Conservation (phyloP, 1,140 invertebrate species). For the Cataglyphis hispanica region DNA sequence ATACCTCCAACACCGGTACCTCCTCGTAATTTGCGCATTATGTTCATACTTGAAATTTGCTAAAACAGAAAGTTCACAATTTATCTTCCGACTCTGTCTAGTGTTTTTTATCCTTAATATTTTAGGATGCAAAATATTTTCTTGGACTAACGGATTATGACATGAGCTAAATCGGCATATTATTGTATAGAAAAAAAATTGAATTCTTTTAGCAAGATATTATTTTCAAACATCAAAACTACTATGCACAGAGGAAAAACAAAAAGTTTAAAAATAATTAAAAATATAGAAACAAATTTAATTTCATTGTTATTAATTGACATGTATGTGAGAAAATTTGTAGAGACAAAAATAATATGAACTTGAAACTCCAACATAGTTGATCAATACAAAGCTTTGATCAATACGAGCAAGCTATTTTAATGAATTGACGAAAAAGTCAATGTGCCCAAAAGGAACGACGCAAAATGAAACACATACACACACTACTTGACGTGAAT, state of each 20-base stretch:
- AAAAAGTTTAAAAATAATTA: no score
- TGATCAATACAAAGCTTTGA: constrained; percentile 17
- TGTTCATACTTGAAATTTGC: constrained; percentile 90
- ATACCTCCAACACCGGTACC: constrained; percentile 84
- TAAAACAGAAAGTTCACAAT: constrained; percentile 48
- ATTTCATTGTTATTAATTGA: no score
- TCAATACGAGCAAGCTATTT: constrained; percentile 54
- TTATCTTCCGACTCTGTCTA: not conserved
- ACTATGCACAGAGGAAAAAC: no score
- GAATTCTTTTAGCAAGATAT: no score
- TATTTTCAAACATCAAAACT: no score
- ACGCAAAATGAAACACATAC: constrained; percentile 41
- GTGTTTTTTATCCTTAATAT: no score
- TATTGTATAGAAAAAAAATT: no score
- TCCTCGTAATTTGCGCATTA: constrained; percentile 94
- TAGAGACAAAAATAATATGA: not conserved
- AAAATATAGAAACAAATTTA: no score
- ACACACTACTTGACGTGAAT: not conserved
- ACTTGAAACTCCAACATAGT: not conserved
- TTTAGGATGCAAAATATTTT: no score
- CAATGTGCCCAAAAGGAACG: constrained; percentile 40
- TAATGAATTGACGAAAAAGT: constrained; percentile 49
- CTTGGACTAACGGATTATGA: no score
- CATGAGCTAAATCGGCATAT: no score
- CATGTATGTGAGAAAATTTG: not conserved